phyloP scores from a whole-genome alignment of 2,888 invertebrate species.

The Drosophila setosimentum region DNA sequence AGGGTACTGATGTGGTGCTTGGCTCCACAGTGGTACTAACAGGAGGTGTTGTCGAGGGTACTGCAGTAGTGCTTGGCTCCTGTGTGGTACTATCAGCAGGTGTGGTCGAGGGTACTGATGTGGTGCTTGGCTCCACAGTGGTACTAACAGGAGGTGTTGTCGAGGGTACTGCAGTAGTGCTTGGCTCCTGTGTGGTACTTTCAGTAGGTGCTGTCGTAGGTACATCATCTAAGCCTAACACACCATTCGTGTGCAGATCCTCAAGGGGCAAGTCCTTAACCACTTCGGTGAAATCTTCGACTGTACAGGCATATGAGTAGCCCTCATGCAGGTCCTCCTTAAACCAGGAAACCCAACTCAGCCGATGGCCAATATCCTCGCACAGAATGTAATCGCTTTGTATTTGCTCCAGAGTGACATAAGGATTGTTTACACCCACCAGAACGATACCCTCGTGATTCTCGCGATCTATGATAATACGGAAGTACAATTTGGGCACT shows the following conservation, averaged over 20 bases:
- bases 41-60: constrained; percentile 1
- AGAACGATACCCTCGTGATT: constrained; percentile 86
- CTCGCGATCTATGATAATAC: constrained; percentile 86
- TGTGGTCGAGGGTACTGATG: not conserved
- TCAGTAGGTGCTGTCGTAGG: constrained; percentile 19
- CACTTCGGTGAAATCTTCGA: constrained; percentile 72
- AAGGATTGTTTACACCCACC: constrained; percentile 85
- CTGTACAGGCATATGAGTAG: constrained; percentile 79
- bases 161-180: not conserved
- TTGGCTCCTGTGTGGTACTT: not conserved
- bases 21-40: not conserved
- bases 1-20: not conserved
- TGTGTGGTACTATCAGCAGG: constrained; percentile 9
- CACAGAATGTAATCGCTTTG: constrained; percentile 74
- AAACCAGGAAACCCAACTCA: constrained; percentile 77
- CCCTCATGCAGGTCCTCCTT: constrained; percentile 74
- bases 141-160: not conserved
- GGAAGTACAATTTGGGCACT: constrained; percentile 87
- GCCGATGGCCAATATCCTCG: constrained; percentile 72
- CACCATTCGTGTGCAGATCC: constrained; percentile 67
- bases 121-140: not conserved
- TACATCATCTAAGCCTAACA: constrained; percentile 66
- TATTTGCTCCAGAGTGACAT: constrained; percentile 73
- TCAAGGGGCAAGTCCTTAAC: constrained; percentile 74
- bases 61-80: not conserved